phyloP scores from a whole-genome alignment of 2,113 vertebrate species.

The Phainopepla nitens region DNA sequence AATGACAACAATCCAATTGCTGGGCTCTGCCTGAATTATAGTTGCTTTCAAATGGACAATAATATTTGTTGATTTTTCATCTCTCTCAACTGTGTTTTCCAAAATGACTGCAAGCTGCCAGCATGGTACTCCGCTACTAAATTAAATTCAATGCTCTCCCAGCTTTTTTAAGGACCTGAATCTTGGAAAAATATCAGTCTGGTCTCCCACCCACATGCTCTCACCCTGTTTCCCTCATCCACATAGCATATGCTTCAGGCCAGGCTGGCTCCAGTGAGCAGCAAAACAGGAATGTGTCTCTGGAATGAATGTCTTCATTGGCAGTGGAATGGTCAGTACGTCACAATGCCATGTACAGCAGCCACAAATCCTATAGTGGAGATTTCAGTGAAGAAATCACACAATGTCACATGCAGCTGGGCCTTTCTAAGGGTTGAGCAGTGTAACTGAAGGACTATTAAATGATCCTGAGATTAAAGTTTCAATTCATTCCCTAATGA shows the following conservation, averaged over 20 bases:
- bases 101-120: slow-evolving; percentile 6
- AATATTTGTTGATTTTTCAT: slow-evolving; percentile 57
- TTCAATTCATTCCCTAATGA: background rate
- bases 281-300: background rate
- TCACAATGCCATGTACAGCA: background rate
- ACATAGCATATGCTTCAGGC: background rate
- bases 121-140: background rate
- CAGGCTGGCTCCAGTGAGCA: background rate
- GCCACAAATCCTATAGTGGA: background rate
- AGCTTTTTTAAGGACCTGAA: background rate
- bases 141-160: background rate
- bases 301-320: background rate
- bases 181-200: background rate
- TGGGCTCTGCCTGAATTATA: slow-evolving; percentile 50
- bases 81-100: slow-evolving; percentile 37
- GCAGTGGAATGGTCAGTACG: background rate
- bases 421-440: background rate
- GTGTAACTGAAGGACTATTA: background rate
- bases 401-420: background rate
- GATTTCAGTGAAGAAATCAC: background rate
- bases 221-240: background rate
- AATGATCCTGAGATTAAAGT: background rate
- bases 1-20: slow-evolving; percentile 39
- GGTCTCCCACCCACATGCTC: background rate
- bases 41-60: slow-evolving; percentile 51